Percentiles rank a stretch among this genome's conserved stretches.
Evolutionary conservation across 2,888 invertebrate species (phyloP).

Genomic region (Steinernema hermaphroditum): DNA sequence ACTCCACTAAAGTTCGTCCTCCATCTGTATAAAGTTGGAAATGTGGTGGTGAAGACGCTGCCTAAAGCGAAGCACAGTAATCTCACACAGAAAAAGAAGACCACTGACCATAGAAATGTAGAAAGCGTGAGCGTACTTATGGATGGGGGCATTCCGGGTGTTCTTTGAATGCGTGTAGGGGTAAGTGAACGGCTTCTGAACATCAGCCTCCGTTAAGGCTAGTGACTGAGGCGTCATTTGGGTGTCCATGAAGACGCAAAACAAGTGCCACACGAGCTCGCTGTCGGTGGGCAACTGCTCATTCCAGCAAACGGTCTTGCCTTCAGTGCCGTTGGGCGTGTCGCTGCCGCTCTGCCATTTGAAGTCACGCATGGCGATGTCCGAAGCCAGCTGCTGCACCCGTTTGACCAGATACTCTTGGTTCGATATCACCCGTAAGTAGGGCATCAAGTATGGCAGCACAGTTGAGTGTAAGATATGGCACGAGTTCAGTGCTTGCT

Average conservation of each 20-base stretch:
- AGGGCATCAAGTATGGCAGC: slow-evolving; percentile 73
- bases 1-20: not conserved
- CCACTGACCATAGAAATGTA: slow-evolving; percentile 34
- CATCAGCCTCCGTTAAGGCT: slow-evolving; percentile 19
- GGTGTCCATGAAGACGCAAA: slow-evolving; percentile 84
- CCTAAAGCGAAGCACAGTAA: not conserved
- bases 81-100: not conserved
- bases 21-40: slow-evolving; percentile 12
- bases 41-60: not conserved
- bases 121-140: slow-evolving; percentile 32
- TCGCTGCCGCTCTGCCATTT: slow-evolving; percentile 73
- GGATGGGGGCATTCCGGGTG: slow-evolving; percentile 22
- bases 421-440: slow-evolving; percentile 80
- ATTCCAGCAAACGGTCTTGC: slow-evolving; percentile 73
- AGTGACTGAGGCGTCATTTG: slow-evolving; percentile 71
- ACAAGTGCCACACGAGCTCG: slow-evolving; percentile 82
- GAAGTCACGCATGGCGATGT: slow-evolving; percentile 85
- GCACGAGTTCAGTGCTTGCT: not conserved
- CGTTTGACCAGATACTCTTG: slow-evolving; percentile 83
- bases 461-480: slow-evolving; percentile 1
- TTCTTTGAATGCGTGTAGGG: slow-evolving; percentile 37
- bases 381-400: slow-evolving; percentile 77
- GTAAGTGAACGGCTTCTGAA: slow-evolving; percentile 40
- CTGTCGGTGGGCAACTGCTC: slow-evolving; percentile 84
- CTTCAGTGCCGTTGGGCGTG: not conserved